Evolutionary conservation across 92 coral and sea anemone species (phyloP), one percentile per base, ranked within the genome.

Genomic region (Galaxea fascicularis): DNA sequence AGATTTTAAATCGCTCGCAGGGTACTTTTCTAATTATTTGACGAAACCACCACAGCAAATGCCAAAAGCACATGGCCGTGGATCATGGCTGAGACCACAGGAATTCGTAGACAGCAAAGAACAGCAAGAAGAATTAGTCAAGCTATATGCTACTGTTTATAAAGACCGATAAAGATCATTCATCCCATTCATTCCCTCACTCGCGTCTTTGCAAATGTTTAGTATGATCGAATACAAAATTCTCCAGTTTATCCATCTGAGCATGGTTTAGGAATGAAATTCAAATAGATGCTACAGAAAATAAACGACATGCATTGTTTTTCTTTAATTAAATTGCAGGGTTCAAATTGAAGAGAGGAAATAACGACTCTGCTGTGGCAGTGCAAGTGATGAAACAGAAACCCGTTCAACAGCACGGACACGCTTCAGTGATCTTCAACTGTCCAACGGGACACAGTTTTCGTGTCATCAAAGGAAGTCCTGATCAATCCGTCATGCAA

Each of bases 1-100:
- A 73, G 35, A 22, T 51, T 1, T 22, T 73, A 16, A 73, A 73
- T 24, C n/a, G 78, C 8, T 47, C 78, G 0, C 78, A 73, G 26
- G 78, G 78, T 24, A 9, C 63, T 1, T 73, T 25, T 73, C 78
- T 10, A 45, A 73, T 49, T 66, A 66, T 31, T 31, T 66, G 15
- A 44, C 58, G 6, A 71, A 71, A 20, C n/a, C 77, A 44, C 58
- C 77, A 44, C 10, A 58, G 0, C 10, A 31, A 44, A 71, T 71
- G 77, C 77, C 59, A 5, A 20, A 20, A 35, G n/a, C 77, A 44
- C 77, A 71, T 71, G 35, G 77, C 29, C 63, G 4, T 49, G 78
- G 18, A 49, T 46, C 16, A 8, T 72, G 77, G 77, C 26, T 5
- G 14, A 0, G 59, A 21, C 20, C n/a, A 45, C 59, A 72, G n/a